These are phyloP conservation scores for Zeugodacus cucurbitae DNA, from an alignment of 1,140 invertebrate genomes.

Conservation along the genomic window DNA sequence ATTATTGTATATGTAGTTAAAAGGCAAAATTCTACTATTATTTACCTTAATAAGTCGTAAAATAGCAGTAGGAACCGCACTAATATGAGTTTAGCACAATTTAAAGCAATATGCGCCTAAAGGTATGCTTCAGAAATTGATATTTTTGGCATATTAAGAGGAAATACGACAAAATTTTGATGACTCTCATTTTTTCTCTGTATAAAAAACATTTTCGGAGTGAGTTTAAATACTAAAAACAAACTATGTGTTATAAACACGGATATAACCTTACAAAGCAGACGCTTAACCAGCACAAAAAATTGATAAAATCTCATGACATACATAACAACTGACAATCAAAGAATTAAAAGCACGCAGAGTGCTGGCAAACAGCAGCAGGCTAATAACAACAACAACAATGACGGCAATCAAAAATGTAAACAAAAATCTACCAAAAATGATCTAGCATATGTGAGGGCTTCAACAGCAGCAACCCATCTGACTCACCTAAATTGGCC, in stretches of 20 bases:
- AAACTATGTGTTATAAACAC: neutral
- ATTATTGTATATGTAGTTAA: no score
- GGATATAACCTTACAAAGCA: neutral
- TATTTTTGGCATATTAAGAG: no score
- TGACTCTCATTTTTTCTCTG: no score
- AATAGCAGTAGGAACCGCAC: no score
- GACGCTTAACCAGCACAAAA: neutral
- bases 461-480: neutral
- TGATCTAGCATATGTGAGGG: neutral
- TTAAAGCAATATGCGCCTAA: no score
- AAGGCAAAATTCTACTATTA: no score
- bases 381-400: neutral
- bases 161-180: no score
- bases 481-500: neutral
- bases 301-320: neutral
- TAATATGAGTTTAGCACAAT: no score
- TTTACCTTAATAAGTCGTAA: no score
- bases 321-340: neutral
- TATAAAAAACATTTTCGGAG: neutral
- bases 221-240: no score
- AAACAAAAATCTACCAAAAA: neutral
- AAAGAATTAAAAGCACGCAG: neutral
- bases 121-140: no score
- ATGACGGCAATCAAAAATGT: neutral
- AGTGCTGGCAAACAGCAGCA: neutral